Conservation (phyloP, 2,113 vertebrate genomes). For the human (Homo sapiens) region GRCh38 chr18:62291501-62292000, state of each 20-base stretch:
- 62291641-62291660: neutral
- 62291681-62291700: neutral
- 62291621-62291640: constrained; percentile 94
- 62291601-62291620: constrained; percentile 98
- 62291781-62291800: neutral
- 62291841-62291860: neutral
- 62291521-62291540: constrained; percentile 85
- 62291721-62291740: neutral
- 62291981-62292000: neutral
- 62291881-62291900: neutral
- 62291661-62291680: neutral
- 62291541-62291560: constrained; percentile 99
- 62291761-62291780: neutral
- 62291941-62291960: neutral
- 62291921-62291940: constrained; percentile 12
- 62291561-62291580: constrained; percentile 98
- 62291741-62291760: neutral
- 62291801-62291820: neutral
- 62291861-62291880: neutral
- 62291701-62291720: neutral
- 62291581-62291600: constrained; percentile 95
- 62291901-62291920: neutral
- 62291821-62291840: neutral
- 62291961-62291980: neutral
- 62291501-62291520: neutral